A percentile compares a stretch with the other conserved stretches of the same genome.
phyloP scores from a whole-genome alignment of 2,888 invertebrate genomes.

The Agrypnus murinus region DNA sequence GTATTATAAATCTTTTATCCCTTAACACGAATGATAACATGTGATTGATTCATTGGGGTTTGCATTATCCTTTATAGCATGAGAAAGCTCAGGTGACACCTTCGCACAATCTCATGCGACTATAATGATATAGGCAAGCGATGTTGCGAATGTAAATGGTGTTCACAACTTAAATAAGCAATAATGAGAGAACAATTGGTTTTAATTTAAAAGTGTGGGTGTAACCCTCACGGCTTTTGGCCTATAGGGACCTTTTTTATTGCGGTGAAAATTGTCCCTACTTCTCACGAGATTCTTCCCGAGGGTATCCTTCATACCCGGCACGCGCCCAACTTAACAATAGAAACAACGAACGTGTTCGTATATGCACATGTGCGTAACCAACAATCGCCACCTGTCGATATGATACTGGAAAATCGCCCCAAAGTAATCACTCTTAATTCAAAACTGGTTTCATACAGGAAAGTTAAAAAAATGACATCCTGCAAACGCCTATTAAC shows the following conservation, averaged over 20 bases:
- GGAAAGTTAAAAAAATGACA: background rate
- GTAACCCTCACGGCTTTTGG: conserved; percentile 51
- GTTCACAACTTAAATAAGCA: conserved; percentile 53
- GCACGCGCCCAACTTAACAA: conserved; percentile 47
- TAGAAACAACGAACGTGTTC: conserved; percentile 50
- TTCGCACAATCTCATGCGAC: background rate
- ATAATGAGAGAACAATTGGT: conserved; percentile 59
- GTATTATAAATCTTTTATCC: no score
- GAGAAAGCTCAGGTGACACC: background rate
- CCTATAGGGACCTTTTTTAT: conserved; percentile 30
- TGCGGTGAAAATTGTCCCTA: conserved; percentile 22
- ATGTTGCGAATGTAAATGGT: conserved; percentile 12
- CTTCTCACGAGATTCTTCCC: conserved; percentile 43
- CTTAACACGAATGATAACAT: no score
- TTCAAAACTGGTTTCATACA: conserved; percentile 36
- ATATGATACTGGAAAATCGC: conserved; percentile 37
- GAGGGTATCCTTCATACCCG: conserved; percentile 46
- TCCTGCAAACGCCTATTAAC: conserved; percentile 2
- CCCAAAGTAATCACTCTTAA: conserved; percentile 17
- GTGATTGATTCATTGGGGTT: no score
- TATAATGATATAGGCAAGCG: background rate
- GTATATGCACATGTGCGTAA: conserved; percentile 54
- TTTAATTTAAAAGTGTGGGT: conserved; percentile 57
- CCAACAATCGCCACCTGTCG: conserved; percentile 48
- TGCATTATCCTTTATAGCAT: no score